Conservation (phyloP, 2,113 vertebrate species). For the Forbesichthys papilliferus region DNA sequence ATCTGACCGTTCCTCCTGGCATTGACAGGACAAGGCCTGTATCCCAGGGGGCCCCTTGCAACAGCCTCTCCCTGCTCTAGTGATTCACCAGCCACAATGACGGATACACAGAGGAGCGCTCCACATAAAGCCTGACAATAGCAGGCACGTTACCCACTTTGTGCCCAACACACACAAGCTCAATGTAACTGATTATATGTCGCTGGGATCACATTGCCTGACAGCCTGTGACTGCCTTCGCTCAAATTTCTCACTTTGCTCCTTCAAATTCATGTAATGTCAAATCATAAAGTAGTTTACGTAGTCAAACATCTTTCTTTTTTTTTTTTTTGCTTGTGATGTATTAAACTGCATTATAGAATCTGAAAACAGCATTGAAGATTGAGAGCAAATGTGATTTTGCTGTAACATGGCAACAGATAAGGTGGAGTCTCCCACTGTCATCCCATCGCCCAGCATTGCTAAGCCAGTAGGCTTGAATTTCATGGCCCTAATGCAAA, state of each 20-base stretch:
- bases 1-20: conserved; percentile 51
- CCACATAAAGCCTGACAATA: conserved; percentile 52
- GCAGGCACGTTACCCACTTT: conserved; percentile 37
- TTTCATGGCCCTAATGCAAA: conserved; percentile 69
- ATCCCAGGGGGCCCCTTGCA: conserved; percentile 54
- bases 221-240: not conserved
- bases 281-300: conserved; percentile 31
- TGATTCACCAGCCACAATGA: conserved; percentile 70
- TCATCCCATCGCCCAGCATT: conserved; percentile 43
- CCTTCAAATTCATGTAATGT: conserved; percentile 33
- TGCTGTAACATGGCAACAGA: conserved; percentile 48
- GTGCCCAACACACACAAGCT: conserved; percentile 24
- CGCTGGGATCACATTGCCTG: conserved; percentile 39
- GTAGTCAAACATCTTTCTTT: conserved; percentile 10
- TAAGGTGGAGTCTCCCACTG: conserved; percentile 50
- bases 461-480: conserved; percentile 51
- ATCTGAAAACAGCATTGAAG: conserved; percentile 43
- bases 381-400: conserved; percentile 30
- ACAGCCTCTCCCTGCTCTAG: conserved; percentile 44
- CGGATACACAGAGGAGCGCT: conserved; percentile 56
- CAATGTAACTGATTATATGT: conserved; percentile 39
- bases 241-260: conserved; percentile 25
- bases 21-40: conserved; percentile 62
- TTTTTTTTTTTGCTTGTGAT: conserved; percentile 5
- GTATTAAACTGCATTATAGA: conserved; percentile 27